Evolutionary conservation across 1,140 invertebrate genomes (phyloP).

Genomic region (Manduca sexta): DNA sequence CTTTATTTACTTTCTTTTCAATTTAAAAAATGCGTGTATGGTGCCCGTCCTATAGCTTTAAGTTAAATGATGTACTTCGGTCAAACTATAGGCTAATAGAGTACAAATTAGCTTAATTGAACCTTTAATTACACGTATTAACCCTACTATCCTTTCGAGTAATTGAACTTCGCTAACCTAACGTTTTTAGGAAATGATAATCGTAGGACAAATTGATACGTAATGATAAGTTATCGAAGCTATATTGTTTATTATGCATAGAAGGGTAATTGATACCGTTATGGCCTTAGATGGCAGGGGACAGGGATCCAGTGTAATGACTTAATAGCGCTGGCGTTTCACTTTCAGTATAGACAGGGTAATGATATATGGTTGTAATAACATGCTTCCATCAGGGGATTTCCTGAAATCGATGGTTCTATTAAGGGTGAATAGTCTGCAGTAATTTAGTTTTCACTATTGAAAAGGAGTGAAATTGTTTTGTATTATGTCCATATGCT

Average conservation of each 20-base stretch:
- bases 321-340: slow-evolving; percentile 26
- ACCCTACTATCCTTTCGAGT: slow-evolving; percentile 22
- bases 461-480: too few relatives aligned
- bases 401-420: too few relatives aligned
- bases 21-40: too few relatives aligned
- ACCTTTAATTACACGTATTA: slow-evolving; percentile 41
- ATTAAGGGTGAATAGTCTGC: too few relatives aligned
- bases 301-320: slow-evolving; percentile 17
- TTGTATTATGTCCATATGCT: too few relatives aligned
- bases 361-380: slow-evolving; percentile 13
- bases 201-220: slow-evolving; percentile 13
- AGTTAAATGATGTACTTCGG: too few relatives aligned
- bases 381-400: background rate
- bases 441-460: too few relatives aligned
- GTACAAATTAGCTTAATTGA: slow-evolving; percentile 51
- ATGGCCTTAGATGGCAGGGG: slow-evolving; percentile 19
- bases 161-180: slow-evolving; percentile 9
- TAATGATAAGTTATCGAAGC: background rate
- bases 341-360: slow-evolving; percentile 15
- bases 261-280: slow-evolving; percentile 16
- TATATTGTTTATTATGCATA: background rate
- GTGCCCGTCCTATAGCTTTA: too few relatives aligned
- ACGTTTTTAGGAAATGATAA: slow-evolving; percentile 19
- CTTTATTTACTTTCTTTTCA: too few relatives aligned
- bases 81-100: too few relatives aligned